A percentile compares a stretch with the other conserved stretches of the same genome.
Conservation (phyloP, 2,113 vertebrate species). For the Odontesthes bonariensis region DNA sequence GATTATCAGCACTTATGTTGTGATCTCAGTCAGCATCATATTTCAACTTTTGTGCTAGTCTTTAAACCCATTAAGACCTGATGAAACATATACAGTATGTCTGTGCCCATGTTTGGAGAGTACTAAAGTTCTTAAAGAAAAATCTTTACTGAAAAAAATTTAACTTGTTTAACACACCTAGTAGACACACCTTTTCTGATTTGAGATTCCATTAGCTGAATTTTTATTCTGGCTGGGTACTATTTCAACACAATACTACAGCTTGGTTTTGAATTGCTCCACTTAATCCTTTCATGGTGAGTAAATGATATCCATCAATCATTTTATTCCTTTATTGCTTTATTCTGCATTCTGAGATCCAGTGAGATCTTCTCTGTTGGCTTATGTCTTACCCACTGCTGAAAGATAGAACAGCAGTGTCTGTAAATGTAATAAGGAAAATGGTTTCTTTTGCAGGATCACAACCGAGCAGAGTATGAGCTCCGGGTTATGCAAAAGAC, state of each 20-base stretch:
- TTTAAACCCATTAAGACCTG: too few species aligned
- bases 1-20: background rate
- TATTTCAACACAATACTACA: background rate
- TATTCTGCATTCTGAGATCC: constrained; percentile 8
- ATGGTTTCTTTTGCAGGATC: constrained; percentile 78
- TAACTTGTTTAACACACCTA: background rate
- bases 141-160: background rate
- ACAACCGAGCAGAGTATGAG: constrained; percentile 94
- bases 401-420: background rate
- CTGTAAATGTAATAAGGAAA: constrained; percentile 7
- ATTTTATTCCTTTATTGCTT: background rate
- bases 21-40: background rate
- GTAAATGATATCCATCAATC: background rate
- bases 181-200: too few species aligned
- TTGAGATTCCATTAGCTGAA: background rate
- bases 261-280: background rate
- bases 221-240: background rate
- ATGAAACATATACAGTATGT: too few species aligned
- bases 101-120: too few species aligned
- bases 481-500: constrained; percentile 90
- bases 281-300: constrained; percentile 15
- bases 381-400: background rate
- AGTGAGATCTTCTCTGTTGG: background rate
- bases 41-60: too few species aligned
- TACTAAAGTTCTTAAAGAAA: too few species aligned